Evolutionary conservation across 1,140 invertebrate genomes (phyloP).

Genomic region (Platyscapa corneri): DNA sequence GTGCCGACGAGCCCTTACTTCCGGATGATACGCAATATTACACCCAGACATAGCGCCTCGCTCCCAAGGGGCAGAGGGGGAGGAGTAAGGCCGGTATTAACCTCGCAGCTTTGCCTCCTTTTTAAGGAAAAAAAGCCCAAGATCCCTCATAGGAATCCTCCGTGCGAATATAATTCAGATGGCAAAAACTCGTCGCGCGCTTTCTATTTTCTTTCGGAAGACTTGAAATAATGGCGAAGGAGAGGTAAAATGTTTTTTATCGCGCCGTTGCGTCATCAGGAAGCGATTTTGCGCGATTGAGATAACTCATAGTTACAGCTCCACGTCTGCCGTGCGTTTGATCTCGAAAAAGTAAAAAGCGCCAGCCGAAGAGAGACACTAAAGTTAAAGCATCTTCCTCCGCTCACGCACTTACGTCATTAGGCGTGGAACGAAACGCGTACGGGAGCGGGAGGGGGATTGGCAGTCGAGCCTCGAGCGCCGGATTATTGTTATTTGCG

Average conservation of each 20-base stretch:
- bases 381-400: background rate
- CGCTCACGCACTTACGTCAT: background rate
- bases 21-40: too few relatives aligned
- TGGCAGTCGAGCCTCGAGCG: too few relatives aligned
- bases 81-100: too few relatives aligned
- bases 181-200: background rate
- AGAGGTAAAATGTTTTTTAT: background rate
- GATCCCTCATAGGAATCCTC: too few relatives aligned
- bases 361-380: background rate
- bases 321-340: background rate
- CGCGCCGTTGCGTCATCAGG: background rate
- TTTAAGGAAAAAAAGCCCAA: too few relatives aligned
- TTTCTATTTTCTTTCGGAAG: conserved; percentile 5
- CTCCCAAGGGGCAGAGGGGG: too few relatives aligned
- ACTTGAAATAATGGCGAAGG: background rate
- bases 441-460: too few relatives aligned
- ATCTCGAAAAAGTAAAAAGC: background rate
- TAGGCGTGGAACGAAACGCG: background rate
- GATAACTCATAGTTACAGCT: background rate
- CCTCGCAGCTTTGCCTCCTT: too few relatives aligned
- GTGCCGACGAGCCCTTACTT: too few relatives aligned
- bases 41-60: too few relatives aligned
- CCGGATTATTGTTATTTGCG: background rate
- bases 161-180: background rate
- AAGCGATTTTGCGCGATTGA: background rate